Conservation (phyloP, 2,113 vertebrate genomes). For the Lampris incognitus region DNA sequence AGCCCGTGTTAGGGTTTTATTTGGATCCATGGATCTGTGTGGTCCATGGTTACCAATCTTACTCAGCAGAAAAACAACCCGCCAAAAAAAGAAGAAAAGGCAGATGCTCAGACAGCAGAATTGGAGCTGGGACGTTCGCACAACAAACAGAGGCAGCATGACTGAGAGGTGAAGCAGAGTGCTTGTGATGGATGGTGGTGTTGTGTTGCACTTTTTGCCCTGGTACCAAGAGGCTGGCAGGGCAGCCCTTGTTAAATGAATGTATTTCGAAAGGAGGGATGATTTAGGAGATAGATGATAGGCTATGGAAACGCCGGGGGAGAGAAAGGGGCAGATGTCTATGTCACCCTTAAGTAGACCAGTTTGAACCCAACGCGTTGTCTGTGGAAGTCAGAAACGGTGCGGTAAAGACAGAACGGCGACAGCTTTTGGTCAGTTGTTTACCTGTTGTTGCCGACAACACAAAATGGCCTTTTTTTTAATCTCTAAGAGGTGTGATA, state of each 20-base stretch:
- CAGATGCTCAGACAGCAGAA: neutral
- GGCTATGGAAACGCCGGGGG: constrained; percentile 25
- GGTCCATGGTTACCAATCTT: neutral
- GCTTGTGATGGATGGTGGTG: constrained; percentile 50
- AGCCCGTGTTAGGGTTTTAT: neutral
- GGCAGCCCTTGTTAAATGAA: constrained; percentile 62
- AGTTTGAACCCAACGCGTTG: constrained; percentile 54
- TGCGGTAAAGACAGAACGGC: constrained; percentile 29
- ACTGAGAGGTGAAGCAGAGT: constrained; percentile 27
- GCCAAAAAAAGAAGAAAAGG: neutral
- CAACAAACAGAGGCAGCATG: constrained; percentile 15
- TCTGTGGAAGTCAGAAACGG: constrained; percentile 53
- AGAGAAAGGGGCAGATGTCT: constrained; percentile 57
- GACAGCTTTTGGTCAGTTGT: constrained; percentile 39
- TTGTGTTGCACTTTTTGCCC: constrained; percentile 67
- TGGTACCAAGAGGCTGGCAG: constrained; percentile 49
- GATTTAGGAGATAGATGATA: constrained; percentile 44
- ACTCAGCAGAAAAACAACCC: neutral
- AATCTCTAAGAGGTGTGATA: neutral
- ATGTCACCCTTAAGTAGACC: constrained; percentile 58
- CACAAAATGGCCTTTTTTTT: constrained; percentile 29
- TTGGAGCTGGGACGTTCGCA: constrained; percentile 19
- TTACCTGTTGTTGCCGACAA: constrained; percentile 42
- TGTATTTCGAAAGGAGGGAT: constrained; percentile 62
- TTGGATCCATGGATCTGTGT: neutral